Base-by-base conservation (phyloP, 2,113 vertebrate species). In the Trichomycterus rosablanca region DNA sequence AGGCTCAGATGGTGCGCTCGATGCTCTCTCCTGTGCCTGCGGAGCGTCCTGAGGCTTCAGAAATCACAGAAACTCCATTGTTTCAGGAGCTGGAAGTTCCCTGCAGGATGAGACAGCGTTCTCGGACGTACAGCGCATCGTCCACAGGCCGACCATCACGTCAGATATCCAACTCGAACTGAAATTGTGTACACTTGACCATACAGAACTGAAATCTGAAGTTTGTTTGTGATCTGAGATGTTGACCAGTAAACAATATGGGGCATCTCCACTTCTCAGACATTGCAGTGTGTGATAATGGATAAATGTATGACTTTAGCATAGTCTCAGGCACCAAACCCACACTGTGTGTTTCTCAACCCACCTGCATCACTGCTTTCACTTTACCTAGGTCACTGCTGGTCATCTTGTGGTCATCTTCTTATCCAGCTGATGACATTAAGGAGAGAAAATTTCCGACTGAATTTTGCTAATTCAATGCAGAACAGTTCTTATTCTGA, bases 81-180 rank as follows among this genome's bases (percentile, higher is more conserved):
- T 94, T 99, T 83, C 91, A 93, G 76, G 90, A 93, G 65, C 76
- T 97, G 72, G 94, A 97, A 74, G 68, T 93, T 42, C 90, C 92
- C 1, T 87, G 86, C 62, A 91, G 88, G 52, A 64, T 94, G 48
- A 82, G 95, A 67, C 96, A 96, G 81, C 87, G 95, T 53, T 93
- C 95, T 35, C 91, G 94, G 73, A 97, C 95, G 40, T 81, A 94
- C 86, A 98, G 96, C 66, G 84, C 91, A 9, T 93, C 94, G 0
- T 93, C 94, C 2, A 89, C 91, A 64, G 86, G 88, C 3, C 92
- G 92, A 1, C 89, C 89, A 7, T 76, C 85, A 0, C 89, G 91
- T 67, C 90, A 92, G 75, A 73, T 84, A 9, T 90, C 89, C 44
- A 60, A 78, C 59, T 85, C 82, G 30, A 63, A 42, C 49, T 63